phyloP scores from a whole-genome alignment of 2,888 invertebrate species.

The Apamea crenata region DNA sequence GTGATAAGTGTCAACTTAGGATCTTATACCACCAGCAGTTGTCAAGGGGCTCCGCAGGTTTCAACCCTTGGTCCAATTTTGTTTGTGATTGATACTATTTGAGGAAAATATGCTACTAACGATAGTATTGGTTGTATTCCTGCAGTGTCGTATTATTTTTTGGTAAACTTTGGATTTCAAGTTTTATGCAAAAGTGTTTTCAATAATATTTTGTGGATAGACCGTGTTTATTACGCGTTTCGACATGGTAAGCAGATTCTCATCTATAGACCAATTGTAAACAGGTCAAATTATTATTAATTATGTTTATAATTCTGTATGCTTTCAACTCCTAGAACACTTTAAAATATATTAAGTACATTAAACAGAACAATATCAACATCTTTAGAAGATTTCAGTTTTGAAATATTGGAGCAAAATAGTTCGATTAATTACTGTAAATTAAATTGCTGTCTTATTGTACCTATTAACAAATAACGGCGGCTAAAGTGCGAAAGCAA shows the following conservation, averaged over 20 bases:
- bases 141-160: not conserved
- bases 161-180: not conserved
- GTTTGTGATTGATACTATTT: constrained; percentile 1
- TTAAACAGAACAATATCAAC: not conserved
- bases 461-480: not conserved
- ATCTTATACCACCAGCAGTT: not conserved
- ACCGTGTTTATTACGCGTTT: not conserved
- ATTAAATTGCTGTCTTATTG: not conserved
- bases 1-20: not conserved
- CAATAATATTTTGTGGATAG: constrained; percentile 8
- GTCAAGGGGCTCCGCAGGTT: constrained; percentile 5
- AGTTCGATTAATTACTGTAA: not conserved
- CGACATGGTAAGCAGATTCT: constrained; percentile 33
- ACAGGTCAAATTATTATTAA: not conserved
- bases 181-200: not conserved
- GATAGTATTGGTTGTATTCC: not conserved
- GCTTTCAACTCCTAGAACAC: not conserved
- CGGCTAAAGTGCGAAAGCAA: not conserved
- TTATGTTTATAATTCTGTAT: not conserved
- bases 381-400: not conserved
- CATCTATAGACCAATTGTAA: constrained; percentile 11
- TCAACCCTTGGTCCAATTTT: not conserved
- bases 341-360: not conserved
- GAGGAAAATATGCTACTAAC: not conserved
- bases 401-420: not conserved